Base-by-base conservation (phyloP, 2,888 invertebrate species). In the Chrysolina americana region DNA sequence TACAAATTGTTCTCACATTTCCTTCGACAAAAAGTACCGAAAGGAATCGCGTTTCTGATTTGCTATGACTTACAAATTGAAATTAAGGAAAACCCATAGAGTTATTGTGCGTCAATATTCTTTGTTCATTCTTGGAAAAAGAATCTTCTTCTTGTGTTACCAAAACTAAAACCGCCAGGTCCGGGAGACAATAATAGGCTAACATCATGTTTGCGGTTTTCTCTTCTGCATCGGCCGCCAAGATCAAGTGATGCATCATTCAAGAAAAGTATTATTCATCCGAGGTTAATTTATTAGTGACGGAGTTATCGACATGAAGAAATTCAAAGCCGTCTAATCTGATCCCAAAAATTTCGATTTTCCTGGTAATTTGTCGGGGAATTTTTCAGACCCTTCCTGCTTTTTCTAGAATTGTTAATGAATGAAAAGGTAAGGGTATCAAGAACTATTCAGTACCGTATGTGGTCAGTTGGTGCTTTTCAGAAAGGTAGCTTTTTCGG, bases 141-240 rank as follows among this genome's bases (percentile, higher is more conserved):
- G 44, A 44, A 65, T 47, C 47, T 17, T 47, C 47, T 17, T 47
- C 44, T 47, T 13, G 47, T 44, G 17, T 64, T 41, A 64, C 13
- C 13, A 64, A 48, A 28, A 48, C 28, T 50, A 47, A 50, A 28
- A 21, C 36, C 28, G 50, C 36, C n/a, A 28, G 50, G 50, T 50
- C 66, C 66, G 66, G 66, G 36, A 50, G 21, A 66, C 47, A 48
- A 48, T 21, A 28, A 36, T 36, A 36, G 17, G 13, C n/a, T 48
- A 66, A 36, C 66, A 48, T 65, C 65, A 50, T 36, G 41, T 44
- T 66, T 66, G 66, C 28, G 66, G 66, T 66, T 66, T 66, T 23
- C 23, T 17, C 50, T 15, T 66, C 13, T 13, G 17, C 65, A 50
- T 11, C n/a, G 36, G 66, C 50, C 36, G 50, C 28, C 65, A 44